phyloP scores from a whole-genome alignment of 2,113 vertebrate species.

The Dasyurus viverrinus region DNA sequence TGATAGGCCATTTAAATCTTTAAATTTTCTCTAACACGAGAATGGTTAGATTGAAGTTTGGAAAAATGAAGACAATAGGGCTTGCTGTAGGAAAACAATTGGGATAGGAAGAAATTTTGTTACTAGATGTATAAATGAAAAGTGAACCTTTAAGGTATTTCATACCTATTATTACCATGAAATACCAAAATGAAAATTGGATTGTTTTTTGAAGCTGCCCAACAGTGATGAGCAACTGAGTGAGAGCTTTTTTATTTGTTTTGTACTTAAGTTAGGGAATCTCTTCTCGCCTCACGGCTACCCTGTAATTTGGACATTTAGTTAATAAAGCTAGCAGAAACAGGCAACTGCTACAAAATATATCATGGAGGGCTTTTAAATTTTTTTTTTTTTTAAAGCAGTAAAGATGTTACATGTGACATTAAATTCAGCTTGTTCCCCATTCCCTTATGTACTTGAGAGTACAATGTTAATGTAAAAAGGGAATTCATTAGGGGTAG shows the following conservation, averaged over 20 bases:
- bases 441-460: background rate
- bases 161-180: background rate
- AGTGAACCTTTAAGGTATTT: background rate
- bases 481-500: background rate
- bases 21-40: background rate
- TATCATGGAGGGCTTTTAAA: slow-evolving; percentile 31
- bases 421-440: background rate
- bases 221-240: background rate
- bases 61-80: background rate
- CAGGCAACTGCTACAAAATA: slow-evolving; percentile 41
- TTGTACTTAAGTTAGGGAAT: slow-evolving; percentile 6
- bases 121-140: background rate
- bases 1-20: background rate
- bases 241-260: background rate
- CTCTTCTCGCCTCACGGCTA: background rate
- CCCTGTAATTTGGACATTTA: slow-evolving; percentile 14
- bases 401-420: background rate
- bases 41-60: background rate
- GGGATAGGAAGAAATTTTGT: background rate
- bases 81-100: background rate
- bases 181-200: background rate
- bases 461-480: background rate
- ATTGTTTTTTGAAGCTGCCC: background rate
- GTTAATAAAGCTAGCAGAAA: slow-evolving; percentile 21
- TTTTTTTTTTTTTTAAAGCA: background rate